Evolutionary conservation across 2,888 invertebrate genomes (phyloP).

Genomic region (Polydrusus pterygomalis): DNA sequence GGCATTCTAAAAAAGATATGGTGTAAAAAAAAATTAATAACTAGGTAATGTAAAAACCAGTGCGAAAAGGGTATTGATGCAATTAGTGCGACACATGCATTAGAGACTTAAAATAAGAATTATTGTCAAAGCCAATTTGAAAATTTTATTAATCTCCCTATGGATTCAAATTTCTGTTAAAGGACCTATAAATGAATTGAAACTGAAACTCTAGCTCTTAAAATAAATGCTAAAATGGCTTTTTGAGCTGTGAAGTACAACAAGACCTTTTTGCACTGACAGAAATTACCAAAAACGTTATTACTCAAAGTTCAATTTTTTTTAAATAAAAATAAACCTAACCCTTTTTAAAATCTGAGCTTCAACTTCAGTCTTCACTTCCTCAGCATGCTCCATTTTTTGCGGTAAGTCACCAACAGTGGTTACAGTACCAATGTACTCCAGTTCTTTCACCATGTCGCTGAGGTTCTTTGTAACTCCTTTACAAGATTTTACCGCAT

Average conservation of each 20-base stretch:
- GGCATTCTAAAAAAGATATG: constrained; percentile 79
- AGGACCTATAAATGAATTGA: too few relatives aligned
- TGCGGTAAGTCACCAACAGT: constrained; percentile 90
- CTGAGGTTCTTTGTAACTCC: constrained; percentile 89
- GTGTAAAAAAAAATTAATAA: constrained; percentile 17
- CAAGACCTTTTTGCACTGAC: too few relatives aligned
- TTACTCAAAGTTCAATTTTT: constrained; percentile 20
- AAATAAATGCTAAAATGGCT: too few relatives aligned
- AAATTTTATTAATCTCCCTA: too few relatives aligned
- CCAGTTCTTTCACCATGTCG: constrained; percentile 94
- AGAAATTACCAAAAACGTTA: too few relatives aligned
- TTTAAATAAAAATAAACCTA: constrained; percentile 53
- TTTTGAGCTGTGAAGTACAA: too few relatives aligned
- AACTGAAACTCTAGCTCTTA: too few relatives aligned
- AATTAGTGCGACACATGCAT: too few relatives aligned
- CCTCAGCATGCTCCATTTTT: constrained; percentile 90
- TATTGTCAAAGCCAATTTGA: too few relatives aligned
- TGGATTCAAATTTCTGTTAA: too few relatives aligned
- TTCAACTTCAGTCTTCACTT: constrained; percentile 89
- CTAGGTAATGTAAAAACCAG: too few relatives aligned
- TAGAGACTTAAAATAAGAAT: too few relatives aligned
- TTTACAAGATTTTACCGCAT: constrained; percentile 92
- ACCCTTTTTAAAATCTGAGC: constrained; percentile 90
- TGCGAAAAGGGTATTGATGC: not conserved
- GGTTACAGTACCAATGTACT: constrained; percentile 87